These are phyloP conservation scores for Apodemia zela DNA, from an alignment of 2,888 invertebrate species.

Conservation along the genomic window DNA sequence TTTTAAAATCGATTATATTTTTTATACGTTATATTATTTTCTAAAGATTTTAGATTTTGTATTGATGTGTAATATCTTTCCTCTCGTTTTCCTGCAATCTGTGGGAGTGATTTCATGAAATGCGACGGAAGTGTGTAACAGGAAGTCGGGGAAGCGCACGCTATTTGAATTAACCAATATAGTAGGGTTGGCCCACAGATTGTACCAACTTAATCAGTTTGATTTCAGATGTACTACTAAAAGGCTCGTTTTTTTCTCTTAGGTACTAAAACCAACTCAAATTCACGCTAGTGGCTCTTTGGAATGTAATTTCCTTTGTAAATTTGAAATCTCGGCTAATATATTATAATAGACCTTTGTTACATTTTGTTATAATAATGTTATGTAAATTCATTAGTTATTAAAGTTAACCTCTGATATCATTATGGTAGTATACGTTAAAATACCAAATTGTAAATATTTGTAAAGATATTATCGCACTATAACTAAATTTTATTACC, in stretches of 20 bases:
- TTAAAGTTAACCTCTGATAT: slow-evolving; percentile 60
- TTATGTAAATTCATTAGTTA: slow-evolving; percentile 62
- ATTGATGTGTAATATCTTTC: no score
- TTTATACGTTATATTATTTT: no score
- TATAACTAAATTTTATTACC: slow-evolving; percentile 77
- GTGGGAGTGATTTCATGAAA: no score
- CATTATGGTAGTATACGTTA: slow-evolving; percentile 75
- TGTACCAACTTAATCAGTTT: no score
- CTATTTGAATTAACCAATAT: no score
- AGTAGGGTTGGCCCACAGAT: no score
- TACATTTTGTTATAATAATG: slow-evolving; percentile 63
- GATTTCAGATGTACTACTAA: no score
- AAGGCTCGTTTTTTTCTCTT: background rate
- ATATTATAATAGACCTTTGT: slow-evolving; percentile 50
- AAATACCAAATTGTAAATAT: slow-evolving; percentile 78
- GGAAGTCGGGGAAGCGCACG: no score
- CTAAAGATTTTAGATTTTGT: no score
- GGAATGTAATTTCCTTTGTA: slow-evolving; percentile 9
- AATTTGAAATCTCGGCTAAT: slow-evolving; percentile 46
- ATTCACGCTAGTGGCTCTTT: slow-evolving; percentile 1
- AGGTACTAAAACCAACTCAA: background rate
- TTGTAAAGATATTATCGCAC: slow-evolving; percentile 77
- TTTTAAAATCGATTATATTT: no score
- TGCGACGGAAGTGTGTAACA: no score
- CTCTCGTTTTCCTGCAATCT: no score